Evolutionary conservation across 2,797 vertebrate genomes (phyloP).

Genomic region (Neosalanx taihuensis): DNA sequence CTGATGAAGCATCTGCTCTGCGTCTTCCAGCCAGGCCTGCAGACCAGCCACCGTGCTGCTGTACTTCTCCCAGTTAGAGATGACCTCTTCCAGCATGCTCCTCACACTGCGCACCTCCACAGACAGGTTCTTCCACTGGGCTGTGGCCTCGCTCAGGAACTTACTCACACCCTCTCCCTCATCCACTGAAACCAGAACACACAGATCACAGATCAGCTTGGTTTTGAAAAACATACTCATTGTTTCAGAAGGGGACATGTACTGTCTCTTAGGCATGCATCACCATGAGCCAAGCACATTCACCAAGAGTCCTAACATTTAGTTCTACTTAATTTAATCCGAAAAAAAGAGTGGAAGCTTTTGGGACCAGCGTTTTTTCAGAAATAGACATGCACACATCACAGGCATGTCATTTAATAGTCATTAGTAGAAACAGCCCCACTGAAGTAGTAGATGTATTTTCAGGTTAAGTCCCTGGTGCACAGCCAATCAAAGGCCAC

Average conservation of each 20-base stretch:
- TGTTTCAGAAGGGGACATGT: neutral
- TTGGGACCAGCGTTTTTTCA: no score
- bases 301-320: no score
- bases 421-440: conserved; percentile 28
- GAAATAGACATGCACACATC: neutral
- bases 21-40: conserved; percentile 97
- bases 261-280: neutral
- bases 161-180: conserved; percentile 90
- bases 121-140: conserved; percentile 92
- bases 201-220: neutral
- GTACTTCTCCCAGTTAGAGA: conserved; percentile 96
- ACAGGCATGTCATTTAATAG: conserved; percentile 15
- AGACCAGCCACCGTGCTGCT: conserved; percentile 85
- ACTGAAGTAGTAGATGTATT: conserved; percentile 22
- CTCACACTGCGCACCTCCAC: conserved; percentile 94
- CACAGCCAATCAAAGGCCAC: conserved; percentile 17
- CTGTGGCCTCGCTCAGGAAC: conserved; percentile 87
- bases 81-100: conserved; percentile 97
- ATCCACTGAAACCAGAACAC: conserved; percentile 75
- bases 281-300: neutral
- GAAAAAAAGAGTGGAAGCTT: no score
- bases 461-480: conserved; percentile 19
- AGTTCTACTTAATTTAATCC: no score
- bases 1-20: conserved; percentile 91
- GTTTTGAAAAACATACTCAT: neutral